Base-by-base conservation (phyloP, 2,797 vertebrate species). In the Remorina albescens region DNA sequence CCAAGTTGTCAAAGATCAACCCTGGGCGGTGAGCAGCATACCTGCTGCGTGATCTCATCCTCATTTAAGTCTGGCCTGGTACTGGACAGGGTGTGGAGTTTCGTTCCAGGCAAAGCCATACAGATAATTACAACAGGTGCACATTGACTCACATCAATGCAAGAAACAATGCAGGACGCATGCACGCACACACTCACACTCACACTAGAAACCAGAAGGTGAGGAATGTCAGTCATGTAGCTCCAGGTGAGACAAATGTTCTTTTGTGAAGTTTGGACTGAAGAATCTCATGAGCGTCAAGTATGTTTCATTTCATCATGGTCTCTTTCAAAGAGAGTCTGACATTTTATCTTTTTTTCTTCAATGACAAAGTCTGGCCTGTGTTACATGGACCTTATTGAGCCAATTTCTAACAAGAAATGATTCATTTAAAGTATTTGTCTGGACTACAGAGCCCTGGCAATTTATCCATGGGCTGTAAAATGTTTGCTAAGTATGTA, bases 61-160 rank as follows among this genome's bases (percentile, higher is more conserved):
- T 76, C 46, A 56, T 19, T 44, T 49, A 80, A 28, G 60, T 51
- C 16, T 26, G 21, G 3, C 11, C 47, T 34, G 71, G 67, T 8
- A 0, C 15, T 62, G 75, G 34, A 63, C 61, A 65, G 79, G 89
- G 90, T 1, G 86, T 70, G 78, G 78, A 81, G 67, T 89, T 87
- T 91, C 83, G 86, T 58, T 55, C 12, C 34, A 56, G 56, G 74
- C 74, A 73, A 74, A 71, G 62, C 8, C 21, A 39, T 5, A 1
- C 5, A 44, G 9, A 79, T 19, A 73, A 47, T 30, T 2, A 47
- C 32, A 55, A 64, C 53, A 71, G 56, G 42, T 18, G 18, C 23
- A 51, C 26, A 62, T 5, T 44, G 5, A 46, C 61, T 34, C 21
- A 30, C n/a, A 30, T 30, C 6, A 77, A 54, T 39, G 25, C 5